These are phyloP conservation scores for Hypena proboscidalis DNA, from an alignment of 2,888 invertebrate species.

Conservation along the genomic window DNA sequence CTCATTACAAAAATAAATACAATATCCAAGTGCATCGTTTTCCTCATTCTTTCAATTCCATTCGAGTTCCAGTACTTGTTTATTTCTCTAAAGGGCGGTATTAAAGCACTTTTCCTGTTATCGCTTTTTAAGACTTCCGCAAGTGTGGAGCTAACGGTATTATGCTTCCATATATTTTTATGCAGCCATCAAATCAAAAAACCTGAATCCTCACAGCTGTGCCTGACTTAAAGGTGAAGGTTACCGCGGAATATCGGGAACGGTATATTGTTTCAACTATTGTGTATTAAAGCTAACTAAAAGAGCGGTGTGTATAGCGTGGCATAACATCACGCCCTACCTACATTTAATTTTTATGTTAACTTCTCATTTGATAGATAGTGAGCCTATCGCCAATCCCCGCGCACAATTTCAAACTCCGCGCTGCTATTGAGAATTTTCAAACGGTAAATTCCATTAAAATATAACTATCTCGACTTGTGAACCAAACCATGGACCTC, in stretches of 20 bases:
- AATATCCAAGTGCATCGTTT: slow-evolving; percentile 8
- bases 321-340: too few relatives aligned
- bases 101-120: slow-evolving; percentile 1
- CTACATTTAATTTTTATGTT: too few relatives aligned
- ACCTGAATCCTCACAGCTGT: neutral
- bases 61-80: neutral
- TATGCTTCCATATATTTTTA: slow-evolving; percentile 1
- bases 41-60: slow-evolving; percentile 6
- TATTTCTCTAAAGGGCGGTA: neutral
- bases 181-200: neutral
- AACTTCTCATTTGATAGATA: too few relatives aligned
- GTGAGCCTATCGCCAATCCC: too few relatives aligned
- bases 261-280: too few relatives aligned
- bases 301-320: too few relatives aligned
- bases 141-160: neutral
- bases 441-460: too few relatives aligned
- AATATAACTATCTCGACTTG: too few relatives aligned
- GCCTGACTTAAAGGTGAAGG: neutral
- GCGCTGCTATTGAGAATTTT: too few relatives aligned
- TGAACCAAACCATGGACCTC: too few relatives aligned
- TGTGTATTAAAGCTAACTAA: too few relatives aligned
- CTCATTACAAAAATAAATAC: slow-evolving; percentile 4
- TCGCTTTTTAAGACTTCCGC: slow-evolving; percentile 6
- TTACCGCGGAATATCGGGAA: neutral
- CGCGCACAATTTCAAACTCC: too few relatives aligned